Conservation (phyloP, 2,888 invertebrate genomes). For the Drosophila dives region DNA sequence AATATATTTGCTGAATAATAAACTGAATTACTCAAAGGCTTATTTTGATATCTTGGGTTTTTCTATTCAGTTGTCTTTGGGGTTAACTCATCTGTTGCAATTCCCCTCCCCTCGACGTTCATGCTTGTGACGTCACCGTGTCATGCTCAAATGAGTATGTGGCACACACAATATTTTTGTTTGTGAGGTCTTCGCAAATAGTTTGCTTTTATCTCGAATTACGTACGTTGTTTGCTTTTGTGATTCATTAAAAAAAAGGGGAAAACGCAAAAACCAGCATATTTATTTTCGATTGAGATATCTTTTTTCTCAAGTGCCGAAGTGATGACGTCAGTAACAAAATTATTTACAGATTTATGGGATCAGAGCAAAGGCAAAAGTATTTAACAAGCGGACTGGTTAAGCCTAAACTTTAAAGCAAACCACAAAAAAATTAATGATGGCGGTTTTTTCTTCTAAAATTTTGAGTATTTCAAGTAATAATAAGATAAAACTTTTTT, state of each 20-base stretch:
- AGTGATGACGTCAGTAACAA: conserved; percentile 14
- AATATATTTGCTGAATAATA: not conserved
- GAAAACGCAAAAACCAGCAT: conserved; percentile 35
- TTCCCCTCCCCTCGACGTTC: not conserved
- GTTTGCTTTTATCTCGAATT: conserved; percentile 50
- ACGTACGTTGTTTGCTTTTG: conserved; percentile 45
- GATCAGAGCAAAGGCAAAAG: not conserved
- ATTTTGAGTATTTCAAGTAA: not conserved
- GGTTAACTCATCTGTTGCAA: not conserved
- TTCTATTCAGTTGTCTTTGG: not conserved
- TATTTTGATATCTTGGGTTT: not conserved
- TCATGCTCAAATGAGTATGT: conserved; percentile 26
- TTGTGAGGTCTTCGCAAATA: conserved; percentile 36
- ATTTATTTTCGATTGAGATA: conserved; percentile 7
- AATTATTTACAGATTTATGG: not conserved
- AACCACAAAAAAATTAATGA: not conserved
- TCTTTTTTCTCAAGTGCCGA: conserved; percentile 1
- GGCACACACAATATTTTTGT: conserved; percentile 11
- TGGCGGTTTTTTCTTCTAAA: not conserved
- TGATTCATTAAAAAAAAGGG: conserved; percentile 64
- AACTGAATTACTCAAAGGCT: not conserved
- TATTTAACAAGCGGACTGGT: not conserved
- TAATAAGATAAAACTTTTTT: not conserved
- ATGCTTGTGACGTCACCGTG: not conserved
- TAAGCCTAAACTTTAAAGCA: not conserved